These are phyloP conservation scores for Amphiura filiformis DNA, from an alignment of 35 echinoderm and acorn worm species.

Conservation along the genomic window DNA sequence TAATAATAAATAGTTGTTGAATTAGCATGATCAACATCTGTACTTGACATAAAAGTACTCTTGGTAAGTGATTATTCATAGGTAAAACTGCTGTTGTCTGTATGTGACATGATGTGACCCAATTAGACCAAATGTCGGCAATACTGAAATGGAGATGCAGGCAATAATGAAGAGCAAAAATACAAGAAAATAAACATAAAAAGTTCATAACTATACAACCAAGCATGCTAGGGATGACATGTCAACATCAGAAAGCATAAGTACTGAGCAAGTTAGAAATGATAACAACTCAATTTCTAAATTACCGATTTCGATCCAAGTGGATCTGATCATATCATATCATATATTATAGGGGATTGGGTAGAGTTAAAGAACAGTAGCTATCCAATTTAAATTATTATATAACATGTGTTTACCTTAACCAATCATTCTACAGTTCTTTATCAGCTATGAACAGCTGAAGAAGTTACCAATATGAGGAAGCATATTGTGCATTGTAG, in stretches of 20 bases:
- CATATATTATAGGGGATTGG: too few species aligned
- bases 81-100: neutral
- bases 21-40: neutral
- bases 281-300: neutral
- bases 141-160: neutral
- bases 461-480: conserved; percentile 85
- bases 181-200: too few species aligned
- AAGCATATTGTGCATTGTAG: too few species aligned
- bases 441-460: conserved; percentile 77
- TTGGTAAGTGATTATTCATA: neutral
- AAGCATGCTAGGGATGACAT: neutral
- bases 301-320: neutral
- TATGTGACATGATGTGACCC: neutral
- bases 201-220: too few species aligned
- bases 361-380: too few species aligned
- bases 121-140: neutral
- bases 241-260: too few species aligned
- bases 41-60: neutral
- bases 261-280: too few species aligned
- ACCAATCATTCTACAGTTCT: conserved; percentile 56
- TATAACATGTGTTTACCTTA: neutral
- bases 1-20: neutral
- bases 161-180: neutral
- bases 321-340: neutral
- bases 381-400: neutral